A percentile compares a stretch with the other conserved stretches of the same genome.
Evolutionary conservation across 2,797 vertebrate species (phyloP).

Genomic region (Acrossocheilus fasciatus): DNA sequence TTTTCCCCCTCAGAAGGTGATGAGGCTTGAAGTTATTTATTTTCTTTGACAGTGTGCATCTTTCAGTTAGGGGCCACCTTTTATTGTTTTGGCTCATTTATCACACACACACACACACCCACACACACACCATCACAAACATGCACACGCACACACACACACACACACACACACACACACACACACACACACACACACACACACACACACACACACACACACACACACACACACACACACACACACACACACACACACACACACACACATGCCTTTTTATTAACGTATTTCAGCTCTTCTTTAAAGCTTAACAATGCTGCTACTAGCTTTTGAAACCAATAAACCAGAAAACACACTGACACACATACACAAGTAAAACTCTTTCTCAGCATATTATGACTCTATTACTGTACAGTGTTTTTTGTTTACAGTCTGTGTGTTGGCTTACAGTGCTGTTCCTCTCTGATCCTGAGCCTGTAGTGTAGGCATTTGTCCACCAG

Average conservation of each 20-base stretch:
- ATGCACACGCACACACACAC: slow-evolving; percentile 7
- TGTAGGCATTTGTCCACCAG: slow-evolving; percentile 60
- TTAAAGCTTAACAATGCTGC: neutral
- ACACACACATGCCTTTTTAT: slow-evolving; percentile 15
- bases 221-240: slow-evolving; percentile 26
- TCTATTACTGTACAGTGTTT: neutral
- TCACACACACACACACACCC: slow-evolving; percentile 31
- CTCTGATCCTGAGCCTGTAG: slow-evolving; percentile 44
- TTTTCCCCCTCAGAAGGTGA: slow-evolving; percentile 60
- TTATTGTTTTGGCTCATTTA: slow-evolving; percentile 68
- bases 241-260: neutral
- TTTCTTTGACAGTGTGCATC: slow-evolving; percentile 72
- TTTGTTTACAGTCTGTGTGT: neutral
- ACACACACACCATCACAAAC: neutral
- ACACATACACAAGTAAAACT: slow-evolving; percentile 1
- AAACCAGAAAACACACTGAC: neutral
- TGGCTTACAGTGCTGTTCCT: neutral
- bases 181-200: neutral
- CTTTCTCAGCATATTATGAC: neutral
- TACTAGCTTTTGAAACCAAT: slow-evolving; percentile 13
- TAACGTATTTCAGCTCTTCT: neutral
- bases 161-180: neutral
- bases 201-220: neutral
- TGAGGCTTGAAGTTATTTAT: slow-evolving; percentile 74
- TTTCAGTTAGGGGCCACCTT: slow-evolving; percentile 62